Evolutionary conservation across 2,888 invertebrate species (phyloP).

Genomic region (Pheosia gnoma): DNA sequence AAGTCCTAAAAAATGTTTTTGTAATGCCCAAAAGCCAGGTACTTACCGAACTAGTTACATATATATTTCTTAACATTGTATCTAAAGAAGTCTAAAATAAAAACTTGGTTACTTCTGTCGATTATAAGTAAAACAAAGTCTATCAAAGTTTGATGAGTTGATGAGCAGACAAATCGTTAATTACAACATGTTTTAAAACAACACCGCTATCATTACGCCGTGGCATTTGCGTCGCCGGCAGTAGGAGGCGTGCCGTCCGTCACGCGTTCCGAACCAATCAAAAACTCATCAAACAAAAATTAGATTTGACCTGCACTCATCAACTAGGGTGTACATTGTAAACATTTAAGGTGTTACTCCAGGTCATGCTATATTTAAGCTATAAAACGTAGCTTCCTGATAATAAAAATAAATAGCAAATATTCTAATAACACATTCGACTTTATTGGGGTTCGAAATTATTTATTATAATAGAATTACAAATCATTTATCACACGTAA

Average conservation of each 20-base stretch:
- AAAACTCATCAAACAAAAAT: constrained; percentile 53
- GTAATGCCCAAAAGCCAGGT: too few species aligned
- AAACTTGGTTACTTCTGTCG: too few species aligned
- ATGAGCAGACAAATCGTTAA: constrained; percentile 34
- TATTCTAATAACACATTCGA: too few species aligned
- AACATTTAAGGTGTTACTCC: constrained; percentile 2
- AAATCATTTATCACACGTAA: too few species aligned
- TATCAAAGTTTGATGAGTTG: not conserved
- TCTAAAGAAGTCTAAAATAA: too few species aligned
- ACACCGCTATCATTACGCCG: constrained; percentile 22
- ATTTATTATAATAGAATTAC: too few species aligned
- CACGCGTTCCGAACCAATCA: constrained; percentile 50
- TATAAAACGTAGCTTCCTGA: not conserved
- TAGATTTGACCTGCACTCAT: constrained; percentile 45
- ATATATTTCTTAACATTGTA: too few species aligned
- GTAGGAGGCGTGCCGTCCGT: constrained; percentile 9
- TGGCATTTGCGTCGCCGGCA: constrained; percentile 10
- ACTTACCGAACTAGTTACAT: too few species aligned
- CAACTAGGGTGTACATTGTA: constrained; percentile 15
- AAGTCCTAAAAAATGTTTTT: too few species aligned
- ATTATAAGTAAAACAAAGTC: not conserved
- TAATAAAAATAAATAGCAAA: too few species aligned
- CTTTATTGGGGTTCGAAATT: too few species aligned
- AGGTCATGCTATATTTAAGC: not conserved
- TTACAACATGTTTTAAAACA: constrained; percentile 38